Conservation (phyloP, 2,888 invertebrate species). For the Drosophila mettleri region DNA sequence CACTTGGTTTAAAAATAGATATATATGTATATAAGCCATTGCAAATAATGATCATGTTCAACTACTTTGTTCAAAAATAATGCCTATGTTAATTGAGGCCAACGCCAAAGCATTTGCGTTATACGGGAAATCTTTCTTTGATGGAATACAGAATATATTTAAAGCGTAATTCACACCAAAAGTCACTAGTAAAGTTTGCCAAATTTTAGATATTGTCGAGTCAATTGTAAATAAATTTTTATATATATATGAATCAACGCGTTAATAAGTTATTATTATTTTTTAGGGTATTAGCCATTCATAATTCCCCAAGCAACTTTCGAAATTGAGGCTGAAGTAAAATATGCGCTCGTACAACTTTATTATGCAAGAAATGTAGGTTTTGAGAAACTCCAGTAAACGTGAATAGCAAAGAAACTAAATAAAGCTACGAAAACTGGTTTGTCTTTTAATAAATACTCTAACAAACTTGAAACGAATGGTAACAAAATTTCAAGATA, state of each 20-base stretch:
- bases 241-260: neutral
- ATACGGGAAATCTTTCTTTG: too few relatives aligned
- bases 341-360: slow-evolving; percentile 13
- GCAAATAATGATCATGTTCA: slow-evolving; percentile 16
- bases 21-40: slow-evolving; percentile 6
- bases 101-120: slow-evolving; percentile 21
- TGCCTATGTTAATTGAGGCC: neutral
- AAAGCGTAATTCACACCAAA: too few relatives aligned
- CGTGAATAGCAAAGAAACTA: neutral
- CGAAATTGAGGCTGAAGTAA: slow-evolving; percentile 1
- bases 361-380: slow-evolving; percentile 36
- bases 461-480: neutral
- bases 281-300: slow-evolving; percentile 1
- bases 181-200: too few relatives aligned
- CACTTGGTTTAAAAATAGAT: slow-evolving; percentile 2
- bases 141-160: neutral
- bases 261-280: neutral
- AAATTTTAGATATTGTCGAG: neutral
- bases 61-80: slow-evolving; percentile 1
- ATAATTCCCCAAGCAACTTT: neutral
- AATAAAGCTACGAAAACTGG: slow-evolving; percentile 14
- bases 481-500: neutral
- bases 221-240: neutral
- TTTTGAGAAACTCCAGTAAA: slow-evolving; percentile 2
- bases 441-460: neutral